Conservation (phyloP, 1,140 invertebrate species). For the Lordiphosa collinella region DNA sequence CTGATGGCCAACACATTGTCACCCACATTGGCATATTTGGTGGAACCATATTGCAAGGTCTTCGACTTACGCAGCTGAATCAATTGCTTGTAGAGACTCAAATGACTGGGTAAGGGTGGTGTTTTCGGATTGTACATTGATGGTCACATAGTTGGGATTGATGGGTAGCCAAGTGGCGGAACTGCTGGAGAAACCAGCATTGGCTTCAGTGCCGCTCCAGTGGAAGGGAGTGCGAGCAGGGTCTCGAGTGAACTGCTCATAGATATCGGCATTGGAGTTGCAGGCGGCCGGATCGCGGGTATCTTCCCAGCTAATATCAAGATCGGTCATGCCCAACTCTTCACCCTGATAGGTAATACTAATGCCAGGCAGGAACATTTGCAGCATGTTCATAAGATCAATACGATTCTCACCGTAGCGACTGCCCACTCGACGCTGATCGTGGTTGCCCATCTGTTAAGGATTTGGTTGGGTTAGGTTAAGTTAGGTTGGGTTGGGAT, state of each 20-base stretch:
- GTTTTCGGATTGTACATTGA: slow-evolving; percentile 80
- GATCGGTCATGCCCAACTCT: slow-evolving; percentile 86
- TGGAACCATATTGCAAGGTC: slow-evolving; percentile 78
- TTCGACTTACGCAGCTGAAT: slow-evolving; percentile 43
- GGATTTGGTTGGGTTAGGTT: too few relatives aligned
- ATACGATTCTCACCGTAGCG: slow-evolving; percentile 83
- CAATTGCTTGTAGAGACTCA: slow-evolving; percentile 72
- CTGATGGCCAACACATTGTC: slow-evolving; percentile 60
- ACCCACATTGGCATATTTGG: slow-evolving; percentile 52
- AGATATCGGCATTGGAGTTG: slow-evolving; percentile 80
- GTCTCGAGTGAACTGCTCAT: slow-evolving; percentile 82
- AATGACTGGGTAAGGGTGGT: slow-evolving; percentile 41
- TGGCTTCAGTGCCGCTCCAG: slow-evolving; percentile 82
- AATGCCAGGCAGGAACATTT: slow-evolving; percentile 86
- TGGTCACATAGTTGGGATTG: slow-evolving; percentile 81
- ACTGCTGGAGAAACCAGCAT: slow-evolving; percentile 81
- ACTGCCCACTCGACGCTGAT: slow-evolving; percentile 82
- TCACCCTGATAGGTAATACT: slow-evolving; percentile 86
- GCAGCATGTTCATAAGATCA: slow-evolving; percentile 86
- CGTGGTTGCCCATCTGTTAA: slow-evolving; percentile 84
- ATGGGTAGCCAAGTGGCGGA: slow-evolving; percentile 85
- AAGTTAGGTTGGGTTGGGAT: too few relatives aligned
- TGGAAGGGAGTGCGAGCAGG: slow-evolving; percentile 88
- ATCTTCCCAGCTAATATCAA: slow-evolving; percentile 81
- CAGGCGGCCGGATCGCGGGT: slow-evolving; percentile 82